These are phyloP conservation scores for Apoda limacodes DNA, from an alignment of 2,888 invertebrate species.

Conservation along the genomic window DNA sequence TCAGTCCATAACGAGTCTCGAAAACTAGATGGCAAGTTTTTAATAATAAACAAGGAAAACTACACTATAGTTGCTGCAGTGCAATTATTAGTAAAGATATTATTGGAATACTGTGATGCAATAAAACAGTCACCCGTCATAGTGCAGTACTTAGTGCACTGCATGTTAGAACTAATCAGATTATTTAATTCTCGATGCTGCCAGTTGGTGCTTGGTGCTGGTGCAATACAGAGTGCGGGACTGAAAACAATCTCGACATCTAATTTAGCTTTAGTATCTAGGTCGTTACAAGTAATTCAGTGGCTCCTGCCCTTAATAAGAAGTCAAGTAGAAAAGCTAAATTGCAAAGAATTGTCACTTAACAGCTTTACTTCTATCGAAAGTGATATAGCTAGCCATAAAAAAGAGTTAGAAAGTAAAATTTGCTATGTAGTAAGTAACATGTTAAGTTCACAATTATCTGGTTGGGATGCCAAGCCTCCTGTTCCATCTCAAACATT, in stretches of 20 bases:
- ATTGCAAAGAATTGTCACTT: constrained; percentile 57
- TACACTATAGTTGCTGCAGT: constrained; percentile 86
- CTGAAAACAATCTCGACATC: constrained; percentile 94
- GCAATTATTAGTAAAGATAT: constrained; percentile 87
- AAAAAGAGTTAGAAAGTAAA: constrained; percentile 92
- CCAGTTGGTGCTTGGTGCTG: constrained; percentile 95
- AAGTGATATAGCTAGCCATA: constrained; percentile 87
- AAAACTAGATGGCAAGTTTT: constrained; percentile 63
- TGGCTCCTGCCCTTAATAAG: constrained; percentile 83
- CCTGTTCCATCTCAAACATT: constrained; percentile 94
- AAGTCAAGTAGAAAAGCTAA: constrained; percentile 74
- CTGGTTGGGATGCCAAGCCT: constrained; percentile 93
- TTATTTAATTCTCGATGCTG: constrained; percentile 91
- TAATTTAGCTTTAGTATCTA: constrained; percentile 88
- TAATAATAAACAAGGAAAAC: constrained; percentile 76
- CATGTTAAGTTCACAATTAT: constrained; percentile 83
- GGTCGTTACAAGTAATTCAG: constrained; percentile 84
- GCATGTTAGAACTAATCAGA: constrained; percentile 89
- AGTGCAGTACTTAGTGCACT: constrained; percentile 83
- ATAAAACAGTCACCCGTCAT: constrained; percentile 82
- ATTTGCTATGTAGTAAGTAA: constrained; percentile 90
- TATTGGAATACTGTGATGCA: constrained; percentile 92
- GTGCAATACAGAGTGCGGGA: constrained; percentile 94
- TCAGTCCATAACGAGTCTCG: constrained; percentile 40
- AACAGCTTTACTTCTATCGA: constrained; percentile 78